A percentile compares a stretch with the other conserved stretches of the same genome.
phyloP scores from a whole-genome alignment of 2,888 invertebrate species.

The Torymus tubicola region DNA sequence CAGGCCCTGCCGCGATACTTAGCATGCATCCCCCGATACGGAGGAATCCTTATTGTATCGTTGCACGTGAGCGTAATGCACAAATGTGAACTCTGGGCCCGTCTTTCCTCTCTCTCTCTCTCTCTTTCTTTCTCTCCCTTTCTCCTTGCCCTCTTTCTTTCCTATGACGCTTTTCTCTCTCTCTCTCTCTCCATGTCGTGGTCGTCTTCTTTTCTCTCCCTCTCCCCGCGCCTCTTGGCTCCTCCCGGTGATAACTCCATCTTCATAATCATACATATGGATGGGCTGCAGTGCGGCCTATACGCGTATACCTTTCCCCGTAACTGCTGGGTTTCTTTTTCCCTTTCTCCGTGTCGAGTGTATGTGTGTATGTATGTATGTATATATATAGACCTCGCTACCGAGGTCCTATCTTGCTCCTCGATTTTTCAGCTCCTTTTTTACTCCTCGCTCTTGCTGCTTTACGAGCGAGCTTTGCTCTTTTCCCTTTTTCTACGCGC shows the following conservation, averaged over 20 bases:
- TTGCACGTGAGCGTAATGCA: conserved; percentile 76
- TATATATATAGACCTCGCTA: too few relatives aligned
- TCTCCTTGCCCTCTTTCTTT: background rate
- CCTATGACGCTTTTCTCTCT: conserved; percentile 17
- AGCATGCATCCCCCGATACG: conserved; percentile 76
- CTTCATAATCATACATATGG: conserved; percentile 73
- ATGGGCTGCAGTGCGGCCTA: conserved; percentile 59
- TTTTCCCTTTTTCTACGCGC: background rate
- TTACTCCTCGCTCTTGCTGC: background rate
- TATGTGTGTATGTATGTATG: too few relatives aligned
- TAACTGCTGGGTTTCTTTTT: conserved; percentile 31
- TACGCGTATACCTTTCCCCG: conserved; percentile 58
- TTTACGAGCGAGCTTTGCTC: background rate
- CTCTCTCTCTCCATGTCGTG: background rate
- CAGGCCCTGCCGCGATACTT: conserved; percentile 65
- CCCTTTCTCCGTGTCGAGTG: conserved; percentile 13
- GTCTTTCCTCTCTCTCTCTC: conserved; percentile 42
- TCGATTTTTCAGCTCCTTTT: background rate
- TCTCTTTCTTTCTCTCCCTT: conserved; percentile 1
- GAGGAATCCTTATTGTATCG: conserved; percentile 77
- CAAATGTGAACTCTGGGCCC: conserved; percentile 70
- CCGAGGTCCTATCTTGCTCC: background rate
- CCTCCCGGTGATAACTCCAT: conserved; percentile 70
- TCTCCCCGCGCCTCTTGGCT: conserved; percentile 42
- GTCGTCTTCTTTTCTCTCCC: background rate